Conservation (phyloP, 1,140 invertebrate species). For the Lepidurus arcticus region DNA sequence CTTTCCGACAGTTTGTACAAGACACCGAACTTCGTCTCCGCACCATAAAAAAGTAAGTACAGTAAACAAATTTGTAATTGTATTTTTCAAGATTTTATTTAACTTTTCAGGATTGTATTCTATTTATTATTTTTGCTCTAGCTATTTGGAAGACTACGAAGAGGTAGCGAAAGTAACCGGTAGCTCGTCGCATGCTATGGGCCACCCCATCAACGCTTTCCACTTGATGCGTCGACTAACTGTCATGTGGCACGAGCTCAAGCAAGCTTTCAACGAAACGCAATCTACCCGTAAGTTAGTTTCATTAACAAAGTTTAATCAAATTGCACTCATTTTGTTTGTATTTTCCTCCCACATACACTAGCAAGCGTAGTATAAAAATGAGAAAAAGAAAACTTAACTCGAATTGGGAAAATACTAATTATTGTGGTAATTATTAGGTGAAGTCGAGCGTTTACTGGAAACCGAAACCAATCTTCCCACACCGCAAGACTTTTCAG, state of each 20-base stretch:
- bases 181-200: not conserved
- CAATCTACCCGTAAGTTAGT: not conserved
- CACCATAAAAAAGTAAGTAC: slow-evolving; percentile 15
- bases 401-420: not conserved
- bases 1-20: not conserved
- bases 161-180: not conserved
- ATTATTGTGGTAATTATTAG: slow-evolving; percentile 15
- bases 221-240: slow-evolving; percentile 30
- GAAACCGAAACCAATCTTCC: slow-evolving; percentile 27
- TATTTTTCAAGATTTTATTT: not conserved
- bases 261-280: slow-evolving; percentile 3
- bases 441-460: slow-evolving; percentile 12
- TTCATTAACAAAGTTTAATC: no score
- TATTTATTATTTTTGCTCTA: not conserved
- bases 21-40: not conserved
- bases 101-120: not conserved
- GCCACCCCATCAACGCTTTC: slow-evolving; percentile 34
- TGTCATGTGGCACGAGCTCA: slow-evolving; percentile 26
- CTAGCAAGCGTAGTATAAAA: no score
- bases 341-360: no score
- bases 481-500: slow-evolving; percentile 29
- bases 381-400: no score
- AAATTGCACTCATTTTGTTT: no score
- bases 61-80: not conserved
- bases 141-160: slow-evolving; percentile 30